A percentile compares a stretch with the other conserved stretches of the same genome.
phyloP scores from a whole-genome alignment of 2,797 vertebrate species.

The Etheostoma nigrum region DNA sequence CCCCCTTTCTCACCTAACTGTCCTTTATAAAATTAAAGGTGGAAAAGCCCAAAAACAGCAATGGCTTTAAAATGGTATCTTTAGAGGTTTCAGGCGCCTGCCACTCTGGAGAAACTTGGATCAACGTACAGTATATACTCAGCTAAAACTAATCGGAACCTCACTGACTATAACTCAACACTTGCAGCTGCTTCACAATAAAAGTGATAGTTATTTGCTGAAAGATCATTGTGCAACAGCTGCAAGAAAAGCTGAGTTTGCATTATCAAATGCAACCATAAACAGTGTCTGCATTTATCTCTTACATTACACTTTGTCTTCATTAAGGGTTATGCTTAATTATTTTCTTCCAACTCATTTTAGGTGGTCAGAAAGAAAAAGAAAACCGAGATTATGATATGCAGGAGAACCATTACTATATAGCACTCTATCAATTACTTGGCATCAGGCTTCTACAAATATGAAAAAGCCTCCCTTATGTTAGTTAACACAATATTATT shows the following conservation, averaged over 20 bases:
- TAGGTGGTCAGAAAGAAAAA: not conserved
- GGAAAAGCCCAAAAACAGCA: too few relatives aligned
- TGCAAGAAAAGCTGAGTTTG: conserved; percentile 32
- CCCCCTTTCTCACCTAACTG: too few relatives aligned
- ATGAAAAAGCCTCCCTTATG: conserved; percentile 20
- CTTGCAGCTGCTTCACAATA: conserved; percentile 21
- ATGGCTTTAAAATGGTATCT: not conserved
- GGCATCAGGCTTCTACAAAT: conserved; percentile 8
- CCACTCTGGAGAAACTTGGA: not conserved
- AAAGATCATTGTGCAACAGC: conserved; percentile 35
- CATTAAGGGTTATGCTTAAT: not conserved
- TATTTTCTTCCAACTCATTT: not conserved
- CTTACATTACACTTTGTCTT: conserved; percentile 18
- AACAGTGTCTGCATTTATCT: conserved; percentile 18
- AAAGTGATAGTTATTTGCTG: conserved; percentile 6
- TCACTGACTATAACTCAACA: not conserved
- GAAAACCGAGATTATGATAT: not conserved
- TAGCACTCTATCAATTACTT: not conserved
- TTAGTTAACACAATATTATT: conserved; percentile 16
- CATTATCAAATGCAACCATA: conserved; percentile 16
- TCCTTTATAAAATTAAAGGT: too few relatives aligned
- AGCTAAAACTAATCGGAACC: conserved; percentile 3
- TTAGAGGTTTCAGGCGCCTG: not conserved
- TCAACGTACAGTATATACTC: not conserved
- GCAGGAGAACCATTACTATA: not conserved